Evolutionary conservation across 2,113 vertebrate genomes (phyloP), one percentile per base, ranked within the genome.

Genomic region (Symphodus melops): DNA sequence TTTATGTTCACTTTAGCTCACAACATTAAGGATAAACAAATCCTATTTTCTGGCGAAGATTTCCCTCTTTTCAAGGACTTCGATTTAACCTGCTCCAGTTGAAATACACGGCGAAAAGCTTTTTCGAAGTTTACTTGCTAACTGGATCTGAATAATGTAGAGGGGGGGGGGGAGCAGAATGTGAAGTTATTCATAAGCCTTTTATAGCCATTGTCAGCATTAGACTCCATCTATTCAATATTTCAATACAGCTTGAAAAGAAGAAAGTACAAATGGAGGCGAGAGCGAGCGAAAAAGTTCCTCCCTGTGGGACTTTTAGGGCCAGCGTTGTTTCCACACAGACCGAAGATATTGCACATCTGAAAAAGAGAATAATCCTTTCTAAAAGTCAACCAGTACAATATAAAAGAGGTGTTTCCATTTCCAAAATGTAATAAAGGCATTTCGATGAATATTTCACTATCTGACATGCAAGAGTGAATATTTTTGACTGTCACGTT

Each of bases 191-290:
- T 92, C 77, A 81, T 82, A 84, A 84, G 82, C 58, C 71, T 87
- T 92, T 90, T 79, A 91, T 42, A 84, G 72, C 86, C 72, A 84
- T 86, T 91, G 86, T 92, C 84, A 89, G 83, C 83, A 85, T 91
- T 87, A 87, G 74, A 86, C 84, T 72, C 54, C 74, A 81, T 89
- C 88, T 91, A 79, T 91, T 93, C 86, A 92, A 91, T 92, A 88
- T 92, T 93, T 93, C 86, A 94, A 86, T 87, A 81, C 77, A 63
- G 65, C 83, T 83, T 46, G 53, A 77, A 64, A 84, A 67, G 79
- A 87, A 80, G 74, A 46, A 77, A 86, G 84, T 68, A 83, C 62
- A 81, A 79, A 82, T 66, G 76, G 65, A 82, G 62, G 28, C 48
- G 71, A 56, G 57, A 62, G 68, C 23, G 74, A 69, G 81, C 2